Evolutionary conservation across 1,140 invertebrate genomes (phyloP).

Genomic region (Samia ricini): DNA sequence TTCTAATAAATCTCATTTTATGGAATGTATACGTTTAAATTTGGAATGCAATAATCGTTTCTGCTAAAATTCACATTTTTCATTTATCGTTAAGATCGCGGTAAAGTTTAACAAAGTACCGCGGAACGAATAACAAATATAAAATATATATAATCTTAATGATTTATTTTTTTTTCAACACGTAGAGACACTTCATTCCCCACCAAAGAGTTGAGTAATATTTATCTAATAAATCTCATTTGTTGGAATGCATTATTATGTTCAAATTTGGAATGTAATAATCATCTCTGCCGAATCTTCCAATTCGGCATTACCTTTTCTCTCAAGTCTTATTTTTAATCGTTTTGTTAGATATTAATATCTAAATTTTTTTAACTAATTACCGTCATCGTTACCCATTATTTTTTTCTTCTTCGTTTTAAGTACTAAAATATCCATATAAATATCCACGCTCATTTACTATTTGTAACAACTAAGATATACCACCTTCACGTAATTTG

Average conservation of each 20-base stretch:
- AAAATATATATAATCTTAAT: slow-evolving; percentile 45
- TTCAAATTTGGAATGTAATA: slow-evolving; percentile 60
- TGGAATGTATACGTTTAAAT: too few relatives aligned
- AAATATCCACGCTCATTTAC: slow-evolving; percentile 64
- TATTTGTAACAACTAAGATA: slow-evolving; percentile 60
- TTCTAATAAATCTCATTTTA: too few relatives aligned
- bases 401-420: too few relatives aligned
- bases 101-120: slow-evolving; percentile 59
- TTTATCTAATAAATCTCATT: slow-evolving; percentile 44
- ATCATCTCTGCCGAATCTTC: slow-evolving; percentile 14
- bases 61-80: too few relatives aligned
- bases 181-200: slow-evolving; percentile 62
- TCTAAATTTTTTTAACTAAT: slow-evolving; percentile 28
- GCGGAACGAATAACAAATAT: slow-evolving; percentile 62
- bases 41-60: too few relatives aligned
- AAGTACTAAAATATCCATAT: slow-evolving; percentile 70
- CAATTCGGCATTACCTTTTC: slow-evolving; percentile 8
- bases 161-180: slow-evolving; percentile 50
- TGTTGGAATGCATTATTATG: slow-evolving; percentile 31
- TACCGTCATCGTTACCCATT: slow-evolving; percentile 39
- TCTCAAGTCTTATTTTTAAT: slow-evolving; percentile 12
- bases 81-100: slow-evolving; percentile 54
- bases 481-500: slow-evolving; percentile 60
- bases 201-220: slow-evolving; percentile 47
- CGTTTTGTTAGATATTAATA: slow-evolving; percentile 27